These are phyloP conservation scores for Balaeniceps rex DNA, from an alignment of 2,113 vertebrate species.

Conservation along the genomic window DNA sequence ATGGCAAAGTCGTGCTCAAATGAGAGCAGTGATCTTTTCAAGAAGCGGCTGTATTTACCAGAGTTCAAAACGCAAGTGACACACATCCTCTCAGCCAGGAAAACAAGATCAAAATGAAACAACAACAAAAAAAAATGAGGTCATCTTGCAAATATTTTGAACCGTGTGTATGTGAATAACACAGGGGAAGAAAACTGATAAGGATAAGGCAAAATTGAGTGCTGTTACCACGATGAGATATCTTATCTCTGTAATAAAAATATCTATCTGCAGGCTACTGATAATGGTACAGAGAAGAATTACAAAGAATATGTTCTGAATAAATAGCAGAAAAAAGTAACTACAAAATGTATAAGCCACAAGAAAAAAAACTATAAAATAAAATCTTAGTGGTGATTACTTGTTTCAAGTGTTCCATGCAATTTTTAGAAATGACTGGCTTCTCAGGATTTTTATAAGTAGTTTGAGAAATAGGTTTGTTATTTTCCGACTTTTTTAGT, in stretches of 20 bases:
- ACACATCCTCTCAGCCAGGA: slow-evolving; percentile 17
- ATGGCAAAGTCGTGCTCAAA: slow-evolving; percentile 26
- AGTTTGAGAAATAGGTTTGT: neutral
- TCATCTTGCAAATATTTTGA: neutral
- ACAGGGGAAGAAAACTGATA: neutral
- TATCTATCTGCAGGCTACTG: neutral
- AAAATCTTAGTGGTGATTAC: neutral
- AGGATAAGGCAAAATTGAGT: neutral
- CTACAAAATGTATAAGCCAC: neutral
- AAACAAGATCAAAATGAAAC: slow-evolving; percentile 23
- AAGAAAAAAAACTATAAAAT: neutral
- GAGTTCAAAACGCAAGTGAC: slow-evolving; percentile 18
- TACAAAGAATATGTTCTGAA: neutral
- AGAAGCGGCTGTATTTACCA: slow-evolving; percentile 21
- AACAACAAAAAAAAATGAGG: neutral
- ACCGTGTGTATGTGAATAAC: neutral
- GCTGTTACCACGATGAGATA: neutral
- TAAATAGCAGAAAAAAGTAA: neutral
- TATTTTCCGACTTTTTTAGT: neutral
- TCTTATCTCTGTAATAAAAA: neutral
- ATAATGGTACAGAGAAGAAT: neutral
- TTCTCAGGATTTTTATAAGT: neutral
- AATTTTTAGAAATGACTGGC: neutral
- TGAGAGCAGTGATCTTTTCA: slow-evolving; percentile 37
- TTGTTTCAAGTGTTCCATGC: neutral